Percentiles rank a stretch among this genome's conserved stretches.
phyloP scores from a whole-genome alignment of 37 sponge, comb jelly and placozoan species.

The Cladorhizidae sp. region DNA sequence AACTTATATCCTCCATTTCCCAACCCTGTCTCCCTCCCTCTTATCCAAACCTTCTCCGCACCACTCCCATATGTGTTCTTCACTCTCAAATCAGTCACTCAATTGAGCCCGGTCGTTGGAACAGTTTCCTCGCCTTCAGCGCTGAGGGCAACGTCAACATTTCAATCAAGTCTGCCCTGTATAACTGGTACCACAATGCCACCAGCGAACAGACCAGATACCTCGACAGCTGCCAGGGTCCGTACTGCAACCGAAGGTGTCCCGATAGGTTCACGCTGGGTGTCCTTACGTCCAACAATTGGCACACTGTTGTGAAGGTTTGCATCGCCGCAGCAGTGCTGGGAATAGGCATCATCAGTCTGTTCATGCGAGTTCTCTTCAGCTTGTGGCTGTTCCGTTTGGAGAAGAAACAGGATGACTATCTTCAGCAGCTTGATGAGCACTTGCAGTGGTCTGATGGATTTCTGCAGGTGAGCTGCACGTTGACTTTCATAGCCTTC shows the following conservation, averaged over 20 bases:
- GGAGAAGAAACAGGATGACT: conserved; percentile 33
- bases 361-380: conserved; percentile 16
- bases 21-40: neutral
- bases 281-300: neutral
- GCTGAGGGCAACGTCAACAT: neutral
- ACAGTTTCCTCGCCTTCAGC: neutral
- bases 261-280: conserved; percentile 49
- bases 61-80: neutral
- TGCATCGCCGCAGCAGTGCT: conserved; percentile 1
- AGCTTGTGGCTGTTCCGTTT: conserved; percentile 15
- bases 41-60: neutral
- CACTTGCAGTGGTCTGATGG: neutral
- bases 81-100: neutral
- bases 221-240: conserved; percentile 37
- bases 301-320: conserved; percentile 14
- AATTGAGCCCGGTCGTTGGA: conserved; percentile 5
- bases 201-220: neutral
- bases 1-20: neutral
- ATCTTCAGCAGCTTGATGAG: conserved; percentile 11
- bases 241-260: conserved; percentile 59
- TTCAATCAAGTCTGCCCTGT: neutral
- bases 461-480: neutral
- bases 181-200: neutral
- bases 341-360: conserved; percentile 4
- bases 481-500: no score